Evolutionary conservation across 92 coral and sea anemone genomes (phyloP), one percentile per base, ranked within the genome.

Genomic region (Isaurus tuberculatus): DNA sequence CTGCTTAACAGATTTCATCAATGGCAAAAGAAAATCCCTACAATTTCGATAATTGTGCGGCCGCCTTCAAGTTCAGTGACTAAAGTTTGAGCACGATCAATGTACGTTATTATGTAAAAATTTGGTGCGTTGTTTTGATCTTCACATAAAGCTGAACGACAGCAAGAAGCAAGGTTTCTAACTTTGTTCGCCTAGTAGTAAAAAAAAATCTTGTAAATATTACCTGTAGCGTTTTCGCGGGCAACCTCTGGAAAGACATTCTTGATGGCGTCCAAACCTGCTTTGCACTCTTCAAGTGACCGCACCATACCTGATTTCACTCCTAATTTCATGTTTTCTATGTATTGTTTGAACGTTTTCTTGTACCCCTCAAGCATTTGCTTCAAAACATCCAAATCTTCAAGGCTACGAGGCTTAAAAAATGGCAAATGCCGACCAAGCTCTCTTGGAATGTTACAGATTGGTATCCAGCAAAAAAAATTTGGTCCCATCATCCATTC

Each of bases 401-500:
- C 82, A 31, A 61, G 34, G 5, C 85, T 86, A 36, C 51, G 44
- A 0, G 98, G 98, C 44, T 83, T 88, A 34, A 93, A 83, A 13
- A 64, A 65, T 1, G 74, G 80, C 66, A 93, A 51, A 37, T 89
- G 89, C 13, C 58, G 17, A 0, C 48, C 44, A 30, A 93, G 66
- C 34, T 86, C 88, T 23, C 42, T 84, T 2, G 90, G 93, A 0
- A 91, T 36, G 30, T 26, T 23, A 73, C 98, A 93, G 46, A 93
- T 89, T 5, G 93, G 91, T 51, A 86, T 94, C 92, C 92, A 89
- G 13, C 98, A 93, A 86, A 93, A 93, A 51, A 93, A 91, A 73
- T 93, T 93, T 0, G 98, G 98, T 16, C 98, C 98, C 60, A 93
- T n/a, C 92, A 93, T 89, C 98, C 98, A 93, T 6, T 90, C 98